Evolutionary conservation across 2,113 vertebrate genomes (phyloP), one percentile per base, ranked within the genome.

Genomic region (Rhizomys pruinosus): DNA sequence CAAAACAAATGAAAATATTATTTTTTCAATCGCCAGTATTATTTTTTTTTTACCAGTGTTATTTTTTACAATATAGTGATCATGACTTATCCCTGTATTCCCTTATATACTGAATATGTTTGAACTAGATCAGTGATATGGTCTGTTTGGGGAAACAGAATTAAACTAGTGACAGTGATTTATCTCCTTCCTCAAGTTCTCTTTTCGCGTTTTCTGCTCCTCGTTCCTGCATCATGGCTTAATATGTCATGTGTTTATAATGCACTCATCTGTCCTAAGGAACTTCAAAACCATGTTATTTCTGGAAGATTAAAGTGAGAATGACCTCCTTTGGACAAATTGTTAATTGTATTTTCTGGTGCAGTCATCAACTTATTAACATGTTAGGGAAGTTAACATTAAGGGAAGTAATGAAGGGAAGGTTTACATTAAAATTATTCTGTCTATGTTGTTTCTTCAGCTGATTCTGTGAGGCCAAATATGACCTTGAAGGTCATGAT

Each of bases 401-500:
- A n/a, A n/a, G n/a, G n/a, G n/a, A n/a, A n/a, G n/a, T 72, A 12
- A 34, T 42, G 72, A 94, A 85, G 72, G 32, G 66, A 94, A 85
- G 72, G 32, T 52, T 77, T 44, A 64, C n/a, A 47, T 91, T 42
- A 61, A 55, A 64, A 9, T 16, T 42, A 82, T 63, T 74, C 87
- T 64, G 42, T 74, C 61, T 15, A 1, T 93, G 4, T 59, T 96
- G 6, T 84, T 95, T 97, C 85, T 85, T 87, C 90, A 98, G 98
- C 98, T 93, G 87, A 90, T 4, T 81, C 97, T 90, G 44, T 89
- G 16, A 57, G 82, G 68, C 91, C 97, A 85, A 98, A 98, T 68
- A 97, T 98, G 84, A 97, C 52, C 13, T 55, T 99, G 37, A 98
- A 98, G 55, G 99, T 98, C 2, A 98, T 98, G 89, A 97, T 99